These are phyloP conservation scores for Canis aureus DNA, from an alignment of 2,113 vertebrate species.

Conservation along the genomic window DNA sequence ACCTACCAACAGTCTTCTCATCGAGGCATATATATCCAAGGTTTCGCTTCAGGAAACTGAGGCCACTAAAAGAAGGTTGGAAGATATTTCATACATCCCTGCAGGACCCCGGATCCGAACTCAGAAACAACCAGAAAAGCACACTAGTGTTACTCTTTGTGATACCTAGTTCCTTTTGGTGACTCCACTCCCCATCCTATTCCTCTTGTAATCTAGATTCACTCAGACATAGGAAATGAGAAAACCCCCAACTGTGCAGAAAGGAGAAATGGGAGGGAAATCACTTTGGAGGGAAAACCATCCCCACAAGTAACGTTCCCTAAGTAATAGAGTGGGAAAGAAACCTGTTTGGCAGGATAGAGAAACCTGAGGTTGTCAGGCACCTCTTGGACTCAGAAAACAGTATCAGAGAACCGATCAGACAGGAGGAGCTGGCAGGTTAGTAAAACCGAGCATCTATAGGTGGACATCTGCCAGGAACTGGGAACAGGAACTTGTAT, in stretches of 20 bases:
- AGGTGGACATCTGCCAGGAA: background rate
- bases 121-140: background rate
- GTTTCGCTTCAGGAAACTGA: background rate
- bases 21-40: background rate
- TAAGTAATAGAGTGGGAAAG: background rate
- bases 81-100: too few relatives aligned
- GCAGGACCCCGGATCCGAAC: background rate
- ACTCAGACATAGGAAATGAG: background rate
- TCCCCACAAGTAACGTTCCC: background rate
- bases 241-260: background rate
- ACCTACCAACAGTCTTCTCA: background rate
- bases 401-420: background rate
- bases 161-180: background rate
- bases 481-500: background rate
- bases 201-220: background rate
- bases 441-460: background rate
- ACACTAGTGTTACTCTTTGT: background rate
- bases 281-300: background rate
- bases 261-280: background rate
- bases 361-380: background rate
- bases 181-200: background rate
- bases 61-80: background rate
- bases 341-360: background rate
- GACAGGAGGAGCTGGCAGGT: background rate
- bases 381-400: background rate